A percentile compares a stretch with the other conserved stretches of the same genome.
phyloP scores from a whole-genome alignment of 2,888 invertebrate species.

The Drosophila incognita region DNA sequence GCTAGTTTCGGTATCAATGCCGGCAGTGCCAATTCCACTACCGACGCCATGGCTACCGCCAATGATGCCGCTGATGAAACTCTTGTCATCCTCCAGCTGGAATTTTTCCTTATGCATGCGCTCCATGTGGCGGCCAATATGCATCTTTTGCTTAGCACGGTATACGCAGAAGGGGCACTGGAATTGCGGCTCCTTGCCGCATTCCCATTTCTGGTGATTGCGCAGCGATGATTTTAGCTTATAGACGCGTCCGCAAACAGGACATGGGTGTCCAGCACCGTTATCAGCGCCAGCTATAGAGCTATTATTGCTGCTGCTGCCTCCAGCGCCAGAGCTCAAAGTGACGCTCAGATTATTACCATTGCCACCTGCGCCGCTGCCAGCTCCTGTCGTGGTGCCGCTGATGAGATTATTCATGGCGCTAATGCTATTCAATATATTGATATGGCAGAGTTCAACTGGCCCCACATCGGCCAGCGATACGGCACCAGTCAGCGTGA shows the following conservation, averaged over 20 bases:
- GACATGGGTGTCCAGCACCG: conserved; percentile 89
- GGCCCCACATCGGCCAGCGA: conserved; percentile 80
- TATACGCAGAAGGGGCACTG: conserved; percentile 93
- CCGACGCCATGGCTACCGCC: conserved; percentile 52
- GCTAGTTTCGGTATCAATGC: conserved; percentile 33
- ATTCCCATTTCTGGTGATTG: conserved; percentile 94
- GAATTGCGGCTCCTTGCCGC: conserved; percentile 93
- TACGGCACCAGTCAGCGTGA: conserved; percentile 73
- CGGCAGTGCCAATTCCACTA: conserved; percentile 26
- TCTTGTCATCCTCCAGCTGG: conserved; percentile 84
- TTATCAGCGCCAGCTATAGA: conserved; percentile 63
- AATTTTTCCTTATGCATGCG: conserved; percentile 91
- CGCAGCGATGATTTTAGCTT: conserved; percentile 94
- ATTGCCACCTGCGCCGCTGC: conserved; percentile 23
- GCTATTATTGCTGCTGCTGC: conserved; percentile 52
- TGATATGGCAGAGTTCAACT: conserved; percentile 81
- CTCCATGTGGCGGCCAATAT: conserved; percentile 93
- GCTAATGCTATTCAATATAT: conserved; percentile 83
- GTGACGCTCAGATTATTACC: conserved; percentile 42
- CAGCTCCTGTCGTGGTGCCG: conserved; percentile 74
- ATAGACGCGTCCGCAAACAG: conserved; percentile 93
- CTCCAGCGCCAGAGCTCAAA: conserved; percentile 25
- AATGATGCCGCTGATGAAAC: conserved; percentile 69
- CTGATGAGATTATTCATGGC: conserved; percentile 84
- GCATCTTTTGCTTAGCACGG: conserved; percentile 93